Base-by-base conservation (phyloP, 2,888 invertebrate species). In the Apamea sordens region DNA sequence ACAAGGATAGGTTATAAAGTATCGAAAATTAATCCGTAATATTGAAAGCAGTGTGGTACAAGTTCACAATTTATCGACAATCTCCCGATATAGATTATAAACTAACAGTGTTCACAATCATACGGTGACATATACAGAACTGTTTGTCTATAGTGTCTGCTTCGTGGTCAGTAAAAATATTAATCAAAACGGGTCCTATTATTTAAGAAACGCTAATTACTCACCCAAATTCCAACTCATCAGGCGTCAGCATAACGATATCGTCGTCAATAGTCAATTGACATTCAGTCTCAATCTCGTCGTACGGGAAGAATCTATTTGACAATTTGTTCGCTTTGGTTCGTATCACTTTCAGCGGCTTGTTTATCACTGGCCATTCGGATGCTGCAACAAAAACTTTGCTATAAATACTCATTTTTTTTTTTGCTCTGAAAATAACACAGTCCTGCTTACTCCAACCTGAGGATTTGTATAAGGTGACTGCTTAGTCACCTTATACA, bases 271-370 rank as follows among this genome's bases (percentile, higher is more conserved):
- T 98, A 7, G 99, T 99, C 90, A 99, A 96, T 89, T 99, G 98
- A 72, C 99, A 99, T 95, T 99, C 99, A 0, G 99, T 99, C 97
- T 99, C 99, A 86, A 99, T 99, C 94, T 99, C 99, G 92, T 98
- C 98, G 95, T 99, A 99, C 0, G 99, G 99, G 95, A 98, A 99
- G 96, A 99, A 99, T 88, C 99, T 97, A 95, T 99, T 99, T n/a
- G 99, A 99, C 73, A 99, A 96, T 94, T 98, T 98, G 95, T 99
- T 99, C 91, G 98, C 98, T 90, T 98, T 98, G 5, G 99, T 99
- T 94, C 98, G 98, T 86, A 99, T 98, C 71, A 99, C 98, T 97
- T 99, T 99, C 79, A 99, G 94, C 5, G 99, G 99, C 96, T 99
- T 99, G 83, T 97, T 97, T 84, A 99, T 98, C 91, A 98, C 98